These are phyloP conservation scores for Centrocercus urophasianus DNA, from an alignment of 2,113 vertebrate genomes.

Conservation along the genomic window DNA sequence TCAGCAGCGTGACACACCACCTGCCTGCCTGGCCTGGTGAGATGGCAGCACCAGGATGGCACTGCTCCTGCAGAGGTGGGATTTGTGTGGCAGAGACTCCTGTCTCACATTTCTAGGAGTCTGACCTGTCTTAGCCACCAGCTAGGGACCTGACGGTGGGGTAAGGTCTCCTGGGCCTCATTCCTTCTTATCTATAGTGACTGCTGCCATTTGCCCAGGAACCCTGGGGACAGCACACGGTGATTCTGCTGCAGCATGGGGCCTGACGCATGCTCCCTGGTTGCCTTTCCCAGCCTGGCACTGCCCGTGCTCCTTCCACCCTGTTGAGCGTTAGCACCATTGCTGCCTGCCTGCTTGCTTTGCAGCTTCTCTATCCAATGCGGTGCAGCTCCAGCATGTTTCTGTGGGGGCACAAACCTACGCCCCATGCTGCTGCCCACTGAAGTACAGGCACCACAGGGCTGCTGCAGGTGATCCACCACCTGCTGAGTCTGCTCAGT, in stretches of 20 bases:
- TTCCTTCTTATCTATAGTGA: background rate
- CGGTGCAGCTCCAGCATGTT: accelerated
- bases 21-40: no score
- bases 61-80: no score
- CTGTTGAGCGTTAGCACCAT: accelerated
- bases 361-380: background rate
- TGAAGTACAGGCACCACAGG: accelerated
- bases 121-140: no score
- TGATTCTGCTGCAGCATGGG: accelerated
- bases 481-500: background rate
- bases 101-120: no score
- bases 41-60: no score
- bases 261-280: background rate
- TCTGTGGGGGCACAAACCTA: background rate
- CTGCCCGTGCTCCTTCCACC: background rate
- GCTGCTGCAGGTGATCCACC: accelerated
- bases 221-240: accelerated
- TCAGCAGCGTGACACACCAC: no score
- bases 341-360: background rate
- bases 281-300: accelerated
- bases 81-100: no score
- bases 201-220: background rate
- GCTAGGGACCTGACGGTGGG: background rate
- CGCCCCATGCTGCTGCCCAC: accelerated
- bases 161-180: background rate